A percentile compares a stretch with the other conserved stretches of the same genome.
Conservation (phyloP, 2,888 invertebrate species). For the Strigamia crassipes region DNA sequence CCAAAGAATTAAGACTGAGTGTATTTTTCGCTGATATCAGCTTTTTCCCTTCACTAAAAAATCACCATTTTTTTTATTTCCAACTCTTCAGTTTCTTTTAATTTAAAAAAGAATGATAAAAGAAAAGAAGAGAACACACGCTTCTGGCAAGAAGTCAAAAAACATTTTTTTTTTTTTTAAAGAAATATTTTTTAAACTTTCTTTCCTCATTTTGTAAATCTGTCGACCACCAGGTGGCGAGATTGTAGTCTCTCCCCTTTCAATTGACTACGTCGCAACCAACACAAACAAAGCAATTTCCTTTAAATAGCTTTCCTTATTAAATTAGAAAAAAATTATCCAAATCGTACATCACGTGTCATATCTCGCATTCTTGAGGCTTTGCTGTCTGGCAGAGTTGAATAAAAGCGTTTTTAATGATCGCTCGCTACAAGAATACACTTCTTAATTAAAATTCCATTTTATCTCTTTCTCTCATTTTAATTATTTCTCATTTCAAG, state of each 20-base stretch:
- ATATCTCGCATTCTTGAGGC: slow-evolving; percentile 1
- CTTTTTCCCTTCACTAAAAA: not conserved
- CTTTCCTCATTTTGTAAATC: not conserved
- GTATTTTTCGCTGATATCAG: slow-evolving; percentile 10
- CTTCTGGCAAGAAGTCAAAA: slow-evolving; percentile 10
- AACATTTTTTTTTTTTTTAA: not conserved
- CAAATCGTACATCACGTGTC: not conserved
- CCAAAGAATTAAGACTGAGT: slow-evolving; percentile 10
- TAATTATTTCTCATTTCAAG: not conserved
- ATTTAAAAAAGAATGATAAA: slow-evolving; percentile 1
- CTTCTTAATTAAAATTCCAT: slow-evolving; percentile 10
- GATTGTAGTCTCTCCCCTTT: not conserved
- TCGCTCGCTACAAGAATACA: not conserved
- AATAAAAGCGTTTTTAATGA: slow-evolving; percentile 2
- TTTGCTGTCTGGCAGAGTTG: not conserved
- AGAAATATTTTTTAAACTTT: not conserved
- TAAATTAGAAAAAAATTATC: too few relatives aligned
- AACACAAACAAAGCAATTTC: too few relatives aligned
- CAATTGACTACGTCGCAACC: not conserved
- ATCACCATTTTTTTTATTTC: slow-evolving; percentile 2
- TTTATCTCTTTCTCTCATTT: slow-evolving; percentile 10
- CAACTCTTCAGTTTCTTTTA: slow-evolving; percentile 1
- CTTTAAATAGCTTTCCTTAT: too few relatives aligned
- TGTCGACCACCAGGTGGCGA: not conserved
- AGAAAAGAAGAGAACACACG: slow-evolving; percentile 1